These are phyloP conservation scores for Pygoscelis antarcticus DNA, from an alignment of 2,113 vertebrate species.

Conservation along the genomic window DNA sequence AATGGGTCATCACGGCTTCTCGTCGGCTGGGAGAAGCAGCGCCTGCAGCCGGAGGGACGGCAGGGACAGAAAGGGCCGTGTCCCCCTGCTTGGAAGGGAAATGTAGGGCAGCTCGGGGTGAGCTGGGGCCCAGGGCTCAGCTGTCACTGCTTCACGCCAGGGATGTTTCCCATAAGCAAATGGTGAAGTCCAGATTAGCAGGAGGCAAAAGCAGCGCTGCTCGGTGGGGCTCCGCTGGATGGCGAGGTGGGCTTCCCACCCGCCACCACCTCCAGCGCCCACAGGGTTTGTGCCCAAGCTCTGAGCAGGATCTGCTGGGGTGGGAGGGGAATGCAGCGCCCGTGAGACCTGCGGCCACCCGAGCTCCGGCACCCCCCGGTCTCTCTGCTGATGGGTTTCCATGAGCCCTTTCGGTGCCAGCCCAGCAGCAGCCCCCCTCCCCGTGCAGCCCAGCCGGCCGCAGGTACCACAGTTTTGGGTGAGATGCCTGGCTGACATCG, in stretches of 20 bases:
- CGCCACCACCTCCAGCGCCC: not conserved
- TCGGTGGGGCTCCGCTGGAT: accelerated
- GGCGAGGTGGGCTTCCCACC: not conserved
- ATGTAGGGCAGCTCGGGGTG: not conserved
- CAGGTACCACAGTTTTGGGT: accelerated
- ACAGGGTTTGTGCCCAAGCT: not conserved
- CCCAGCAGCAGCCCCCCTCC: not conserved
- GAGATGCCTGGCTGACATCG: not conserved
- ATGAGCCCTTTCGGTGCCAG: not conserved
- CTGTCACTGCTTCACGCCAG: accelerated
- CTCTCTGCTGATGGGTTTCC: not conserved
- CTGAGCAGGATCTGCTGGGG: not conserved
- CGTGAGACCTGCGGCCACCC: not conserved
- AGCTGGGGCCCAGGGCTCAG: not conserved
- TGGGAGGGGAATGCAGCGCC: not conserved
- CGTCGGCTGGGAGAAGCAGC: not conserved
- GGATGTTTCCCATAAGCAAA: not conserved
- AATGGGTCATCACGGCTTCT: accelerated
- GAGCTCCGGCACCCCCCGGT: not conserved
- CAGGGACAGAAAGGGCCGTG: not conserved
- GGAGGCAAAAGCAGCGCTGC: not conserved
- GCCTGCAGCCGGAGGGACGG: not conserved
- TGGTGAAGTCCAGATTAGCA: not conserved
- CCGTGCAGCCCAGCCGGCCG: not conserved
- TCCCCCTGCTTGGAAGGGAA: not conserved